These are phyloP conservation scores for Chirona hameri DNA, from an alignment of 2,888 invertebrate species.

Conservation along the genomic window DNA sequence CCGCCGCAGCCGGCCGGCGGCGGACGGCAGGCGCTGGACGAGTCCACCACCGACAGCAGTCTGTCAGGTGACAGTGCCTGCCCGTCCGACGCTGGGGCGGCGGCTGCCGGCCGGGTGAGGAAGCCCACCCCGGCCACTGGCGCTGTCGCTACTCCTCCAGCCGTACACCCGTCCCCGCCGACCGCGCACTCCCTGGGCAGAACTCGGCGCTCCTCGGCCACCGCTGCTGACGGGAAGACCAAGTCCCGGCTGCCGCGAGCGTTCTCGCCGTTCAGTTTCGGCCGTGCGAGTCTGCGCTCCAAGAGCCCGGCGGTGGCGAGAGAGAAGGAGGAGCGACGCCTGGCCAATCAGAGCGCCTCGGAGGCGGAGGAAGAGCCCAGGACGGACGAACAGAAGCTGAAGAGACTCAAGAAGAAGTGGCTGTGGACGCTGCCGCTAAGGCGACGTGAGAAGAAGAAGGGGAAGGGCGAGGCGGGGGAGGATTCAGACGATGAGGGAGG, in stretches of 20 bases:
- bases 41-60: not conserved
- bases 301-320: not conserved
- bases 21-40: not conserved
- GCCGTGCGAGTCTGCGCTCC: conserved; percentile 1
- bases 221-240: not conserved
- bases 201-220: not conserved
- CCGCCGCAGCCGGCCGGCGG: not conserved
- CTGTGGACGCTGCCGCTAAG: conserved; percentile 39
- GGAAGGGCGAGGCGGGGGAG: conserved; percentile 14
- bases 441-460: conserved; percentile 27
- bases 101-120: not conserved
- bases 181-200: not conserved
- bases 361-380: conserved; percentile 23
- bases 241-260: not conserved
- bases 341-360: not conserved
- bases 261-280: conserved; percentile 12
- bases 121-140: conserved; percentile 4
- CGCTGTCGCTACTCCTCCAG: not conserved
- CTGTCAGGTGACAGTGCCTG: not conserved
- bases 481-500: conserved; percentile 39
- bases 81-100: not conserved
- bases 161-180: not conserved
- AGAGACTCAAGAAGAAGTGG: conserved; percentile 40
- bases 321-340: not conserved
- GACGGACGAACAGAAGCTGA: conserved; percentile 36